Evolutionary conservation across 2,888 invertebrate genomes (phyloP), one percentile per base, ranked within the genome.

Genomic region (Nymphalis polychloros): DNA sequence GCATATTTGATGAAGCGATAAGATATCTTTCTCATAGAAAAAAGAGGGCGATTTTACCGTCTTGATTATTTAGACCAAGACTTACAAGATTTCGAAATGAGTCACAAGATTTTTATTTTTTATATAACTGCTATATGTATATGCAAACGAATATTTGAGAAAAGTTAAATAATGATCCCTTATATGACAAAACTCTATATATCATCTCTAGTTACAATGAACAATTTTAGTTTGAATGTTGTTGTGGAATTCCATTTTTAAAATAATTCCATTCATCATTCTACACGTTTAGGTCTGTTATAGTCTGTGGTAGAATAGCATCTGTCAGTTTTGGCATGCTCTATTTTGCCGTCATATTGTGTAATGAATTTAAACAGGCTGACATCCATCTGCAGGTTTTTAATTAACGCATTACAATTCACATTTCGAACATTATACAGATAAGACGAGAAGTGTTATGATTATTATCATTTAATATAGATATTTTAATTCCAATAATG

Each of bases 1-100:
- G 20, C 23, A 20, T 59, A 46, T 59, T 59, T 59, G 59, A 59
- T 59, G 59, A 46, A 59, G 47, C 59, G 59, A 59, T 59, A 59
- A 20, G 23, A 59, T 46, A 41, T 59, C 20, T 31, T 31, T n/a
- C 31, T 17, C 55, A 8, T 17, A 31, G 31, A 13, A 31, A 55
- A 55, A 27, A 41, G 13, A 41, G 17, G 27, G 8, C 16, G 17
- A 31, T 55, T 31, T 35, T 8, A n/a, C 17, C 7, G 55, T 10
- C 13, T 31, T 55, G n/a, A n/a, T 31, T 55, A 55, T 55, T 55
- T 17, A 10, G 55, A 55, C 27, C 17, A 31, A 31, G 13, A 35
- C n/a, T 27, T 35, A 31, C n/a, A 27, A 35, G 31, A 55, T 1
- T 55, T 17, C 8, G 31, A 13, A 52, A 52, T 20, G 8, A 10